phyloP scores from a whole-genome alignment of 37 sponge, comb jelly and placozoan genomes.

The Oopsacas minuta region DNA sequence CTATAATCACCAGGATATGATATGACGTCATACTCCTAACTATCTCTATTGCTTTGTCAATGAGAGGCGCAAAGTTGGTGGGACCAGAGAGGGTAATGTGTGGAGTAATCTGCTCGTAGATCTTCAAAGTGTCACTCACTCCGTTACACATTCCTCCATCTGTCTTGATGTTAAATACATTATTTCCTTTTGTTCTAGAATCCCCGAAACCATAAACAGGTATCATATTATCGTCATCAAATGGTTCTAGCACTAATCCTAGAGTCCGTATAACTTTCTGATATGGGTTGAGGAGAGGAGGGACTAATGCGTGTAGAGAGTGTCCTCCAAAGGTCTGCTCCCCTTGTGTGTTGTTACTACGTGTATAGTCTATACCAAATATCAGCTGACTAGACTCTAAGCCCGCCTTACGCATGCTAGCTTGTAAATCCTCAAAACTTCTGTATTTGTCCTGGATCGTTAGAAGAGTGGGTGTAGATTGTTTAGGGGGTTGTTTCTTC shows the following conservation, averaged over 20 bases:
- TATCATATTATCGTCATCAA: slow-evolving; percentile 25
- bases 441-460: slow-evolving; percentile 13
- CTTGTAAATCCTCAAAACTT: not conserved
- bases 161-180: slow-evolving; percentile 10
- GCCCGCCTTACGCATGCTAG: slow-evolving; percentile 21
- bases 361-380: slow-evolving; percentile 21
- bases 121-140: not conserved
- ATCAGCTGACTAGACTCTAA: slow-evolving; percentile 24
- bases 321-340: slow-evolving; percentile 10
- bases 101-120: not conserved
- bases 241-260: not conserved
- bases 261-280: slow-evolving; percentile 10
- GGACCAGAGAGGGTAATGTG: slow-evolving; percentile 19
- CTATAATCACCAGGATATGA: slow-evolving; percentile 28
- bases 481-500: not conserved
- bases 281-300: slow-evolving; percentile 20
- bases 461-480: not conserved
- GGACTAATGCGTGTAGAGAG: slow-evolving; percentile 17
- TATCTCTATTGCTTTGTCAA: slow-evolving; percentile 26
- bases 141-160: not conserved
- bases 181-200: not conserved
- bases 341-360: slow-evolving; percentile 20
- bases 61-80: slow-evolving; percentile 25
- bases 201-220: slow-evolving; percentile 30
- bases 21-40: not conserved